phyloP scores from a whole-genome alignment of 2,113 vertebrate genomes.

The Lophura nycthemera region DNA sequence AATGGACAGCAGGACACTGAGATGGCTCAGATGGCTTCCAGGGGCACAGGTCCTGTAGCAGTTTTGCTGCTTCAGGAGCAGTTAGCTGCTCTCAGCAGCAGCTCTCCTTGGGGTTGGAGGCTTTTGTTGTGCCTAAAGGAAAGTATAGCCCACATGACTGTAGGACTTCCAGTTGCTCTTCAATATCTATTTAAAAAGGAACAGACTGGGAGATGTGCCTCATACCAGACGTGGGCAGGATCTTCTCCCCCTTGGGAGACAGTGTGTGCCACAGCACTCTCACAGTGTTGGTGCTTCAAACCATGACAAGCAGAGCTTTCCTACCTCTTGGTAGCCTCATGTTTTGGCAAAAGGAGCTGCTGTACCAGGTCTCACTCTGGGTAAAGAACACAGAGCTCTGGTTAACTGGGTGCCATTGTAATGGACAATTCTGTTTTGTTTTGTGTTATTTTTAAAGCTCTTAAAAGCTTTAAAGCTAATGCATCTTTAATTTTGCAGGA shows the following conservation, averaged over 20 bases:
- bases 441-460: neutral
- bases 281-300: rapidly evolving
- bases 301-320: neutral
- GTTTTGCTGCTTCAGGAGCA: neutral
- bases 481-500: neutral
- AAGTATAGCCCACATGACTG: neutral
- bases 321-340: neutral
- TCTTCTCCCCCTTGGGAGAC: neutral
- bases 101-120: neutral
- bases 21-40: neutral
- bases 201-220: neutral
- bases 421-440: rapidly evolving
- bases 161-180: neutral
- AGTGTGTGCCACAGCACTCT: rapidly evolving
- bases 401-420: neutral
- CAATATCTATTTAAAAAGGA: neutral
- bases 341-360: neutral
- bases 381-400: neutral
- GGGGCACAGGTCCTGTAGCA: neutral
- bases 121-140: neutral
- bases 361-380: neutral
- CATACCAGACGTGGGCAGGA: neutral
- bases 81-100: neutral
- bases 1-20: neutral
- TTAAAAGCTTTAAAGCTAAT: neutral